These are phyloP conservation scores for Tetramorium alpestre DNA, from an alignment of 1,140 invertebrate genomes.

Conservation along the genomic window DNA sequence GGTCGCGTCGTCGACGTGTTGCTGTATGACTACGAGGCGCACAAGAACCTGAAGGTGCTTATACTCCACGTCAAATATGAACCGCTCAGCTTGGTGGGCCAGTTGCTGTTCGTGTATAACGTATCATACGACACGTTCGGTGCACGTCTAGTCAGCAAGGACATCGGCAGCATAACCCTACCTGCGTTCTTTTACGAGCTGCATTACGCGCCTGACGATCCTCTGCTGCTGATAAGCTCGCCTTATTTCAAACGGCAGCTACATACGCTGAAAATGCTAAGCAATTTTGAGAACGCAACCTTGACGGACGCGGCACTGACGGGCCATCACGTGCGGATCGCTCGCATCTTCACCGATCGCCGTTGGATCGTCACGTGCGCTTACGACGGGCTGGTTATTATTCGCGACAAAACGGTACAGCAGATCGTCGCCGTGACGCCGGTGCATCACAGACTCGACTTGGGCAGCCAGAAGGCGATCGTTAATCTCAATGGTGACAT, in stretches of 20 bases:
- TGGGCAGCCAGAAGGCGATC: constrained; percentile 75
- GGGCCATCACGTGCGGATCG: constrained; percentile 74
- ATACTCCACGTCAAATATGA: constrained; percentile 60
- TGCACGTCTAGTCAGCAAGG: constrained; percentile 27
- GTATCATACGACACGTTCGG: neutral
- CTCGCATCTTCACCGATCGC: constrained; percentile 70
- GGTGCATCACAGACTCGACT: constrained; percentile 77
- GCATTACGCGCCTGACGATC: constrained; percentile 52
- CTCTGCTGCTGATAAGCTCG: constrained; percentile 67
- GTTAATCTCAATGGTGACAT: constrained; percentile 64
- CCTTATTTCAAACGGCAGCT: constrained; percentile 76
- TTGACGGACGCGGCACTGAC: constrained; percentile 35
- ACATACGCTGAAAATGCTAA: constrained; percentile 64
- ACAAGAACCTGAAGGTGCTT: constrained; percentile 62
- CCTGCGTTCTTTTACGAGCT: constrained; percentile 66
- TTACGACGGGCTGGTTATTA: constrained; percentile 74
- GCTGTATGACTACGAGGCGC: constrained; percentile 62
- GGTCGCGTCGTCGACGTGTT: constrained; percentile 73
- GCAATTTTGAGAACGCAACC: constrained; percentile 54
- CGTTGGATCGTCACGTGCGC: constrained; percentile 75
- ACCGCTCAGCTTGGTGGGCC: constrained; percentile 33
- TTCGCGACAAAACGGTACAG: constrained; percentile 63
- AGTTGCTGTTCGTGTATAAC: constrained; percentile 70
- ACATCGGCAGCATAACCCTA: constrained; percentile 27
- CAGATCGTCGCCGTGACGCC: constrained; percentile 40